Conservation (phyloP, 2,113 vertebrate genomes). For the Bujurquina vittata region DNA sequence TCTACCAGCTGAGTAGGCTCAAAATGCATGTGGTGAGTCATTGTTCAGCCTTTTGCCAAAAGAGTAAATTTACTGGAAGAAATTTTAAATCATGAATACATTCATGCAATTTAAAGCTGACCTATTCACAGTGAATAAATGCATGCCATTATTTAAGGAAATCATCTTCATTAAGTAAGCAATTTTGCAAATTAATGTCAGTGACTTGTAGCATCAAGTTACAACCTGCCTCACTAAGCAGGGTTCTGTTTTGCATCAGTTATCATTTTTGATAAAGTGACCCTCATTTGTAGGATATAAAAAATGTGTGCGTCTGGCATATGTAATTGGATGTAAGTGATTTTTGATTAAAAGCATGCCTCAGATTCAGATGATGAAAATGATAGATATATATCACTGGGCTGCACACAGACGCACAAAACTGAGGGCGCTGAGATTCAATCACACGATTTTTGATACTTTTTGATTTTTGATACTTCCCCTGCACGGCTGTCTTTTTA, state of each 20-base stretch:
- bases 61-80: slow-evolving; percentile 13
- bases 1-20: slow-evolving; percentile 42
- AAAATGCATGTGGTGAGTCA: slow-evolving; percentile 26
- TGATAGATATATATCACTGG: background rate
- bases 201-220: slow-evolving; percentile 42
- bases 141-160: slow-evolving; percentile 65
- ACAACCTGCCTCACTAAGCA: slow-evolving; percentile 57
- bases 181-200: slow-evolving; percentile 73
- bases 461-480: background rate
- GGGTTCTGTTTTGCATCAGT: slow-evolving; percentile 52
- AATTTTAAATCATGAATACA: slow-evolving; percentile 60
- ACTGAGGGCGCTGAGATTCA: background rate
- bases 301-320: background rate
- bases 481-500: background rate
- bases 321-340: background rate
- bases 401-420: background rate
- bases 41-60: slow-evolving; percentile 32
- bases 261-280: slow-evolving; percentile 60
- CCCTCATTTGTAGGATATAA: slow-evolving; percentile 31
- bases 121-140: slow-evolving; percentile 65
- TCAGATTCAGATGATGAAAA: background rate
- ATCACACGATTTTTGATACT: background rate
- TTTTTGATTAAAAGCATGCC: background rate
- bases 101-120: slow-evolving; percentile 61
- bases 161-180: slow-evolving; percentile 66